Evolutionary conservation across 2,113 vertebrate species (phyloP), one percentile per base, ranked within the genome.

Genomic region (Sinocyclocheilus anshuiensis): DNA sequence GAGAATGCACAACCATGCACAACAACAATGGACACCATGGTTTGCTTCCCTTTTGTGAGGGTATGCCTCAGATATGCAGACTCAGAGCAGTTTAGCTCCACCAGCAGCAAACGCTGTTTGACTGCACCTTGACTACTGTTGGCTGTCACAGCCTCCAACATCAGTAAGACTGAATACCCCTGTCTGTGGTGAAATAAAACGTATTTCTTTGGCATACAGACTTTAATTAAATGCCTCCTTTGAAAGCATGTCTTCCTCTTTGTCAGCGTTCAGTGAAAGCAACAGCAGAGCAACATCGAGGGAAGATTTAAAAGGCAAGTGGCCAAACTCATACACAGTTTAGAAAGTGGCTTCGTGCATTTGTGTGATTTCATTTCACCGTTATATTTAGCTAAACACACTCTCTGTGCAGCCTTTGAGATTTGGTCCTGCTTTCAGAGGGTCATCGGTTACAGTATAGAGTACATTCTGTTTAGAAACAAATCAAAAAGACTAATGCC

Each of bases 51-150:
- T 53, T 67, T 50, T 71, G 57, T 80, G 20, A 71, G 61, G 45
- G 4, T 50, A 33, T 53, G 63, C 45, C 26, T 33, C 45, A 69
- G 45, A 71, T 82, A 82, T 71, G 39, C n/a, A 80, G 36, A 45
- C 45, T 69, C 39, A 22, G 18, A 42, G 13, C 24, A 61, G 33
- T 77, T 85, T 26, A 74, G 16, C 69, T 75, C 22, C 5, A 42
- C 22, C 57, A 33, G n/a, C 22, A 15, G 36, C 42, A 53, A 67
- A 81, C 5, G 4, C 53, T 67, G 36, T 69, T 69, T 84, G 24
- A 36, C 59, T 36, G 63, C 63, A 79, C 81, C 82, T 59, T 90
- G 84, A 84, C 83, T 22, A 88, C 87, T 76, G 87, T 87, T 91
- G 85, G 75, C 74, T 84, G n/a, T 45, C 69, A 63, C 4, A 16